A percentile compares a stretch with the other conserved stretches of the same genome.
Conservation (phyloP, 2,797 vertebrate genomes). For the Sphenopsis melanotis region DNA sequence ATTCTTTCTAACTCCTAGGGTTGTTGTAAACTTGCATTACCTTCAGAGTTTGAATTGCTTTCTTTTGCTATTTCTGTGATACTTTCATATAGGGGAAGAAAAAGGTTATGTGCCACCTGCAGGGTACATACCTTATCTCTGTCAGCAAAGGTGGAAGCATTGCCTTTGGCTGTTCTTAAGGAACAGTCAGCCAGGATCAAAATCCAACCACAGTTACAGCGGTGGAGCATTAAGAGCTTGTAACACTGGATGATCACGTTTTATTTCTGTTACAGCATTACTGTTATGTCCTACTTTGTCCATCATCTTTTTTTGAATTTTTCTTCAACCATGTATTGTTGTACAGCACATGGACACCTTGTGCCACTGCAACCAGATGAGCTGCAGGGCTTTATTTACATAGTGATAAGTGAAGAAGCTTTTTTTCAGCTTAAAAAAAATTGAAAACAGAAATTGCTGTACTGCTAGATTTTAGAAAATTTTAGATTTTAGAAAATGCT, state of each 20-base stretch:
- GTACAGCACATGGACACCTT: background rate
- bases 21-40: background rate
- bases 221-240: background rate
- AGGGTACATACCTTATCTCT: background rate
- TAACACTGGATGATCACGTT: background rate
- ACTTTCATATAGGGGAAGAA: background rate
- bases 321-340: fast-evolving
- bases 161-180: background rate
- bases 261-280: background rate
- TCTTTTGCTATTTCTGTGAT: background rate
- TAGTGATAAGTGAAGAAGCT: background rate
- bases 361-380: background rate
- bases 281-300: background rate
- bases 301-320: background rate
- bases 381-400: background rate
- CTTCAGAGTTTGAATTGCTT: background rate
- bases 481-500: background rate
- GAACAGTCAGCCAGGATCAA: background rate
- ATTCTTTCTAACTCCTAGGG: background rate
- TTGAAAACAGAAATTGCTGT: background rate
- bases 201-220: background rate
- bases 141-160: background rate
- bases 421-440: background rate
- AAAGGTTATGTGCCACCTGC: background rate
- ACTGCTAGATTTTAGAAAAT: background rate